Evolutionary conservation across 1,140 invertebrate species (phyloP).

Genomic region (Drosophila busckii): DNA sequence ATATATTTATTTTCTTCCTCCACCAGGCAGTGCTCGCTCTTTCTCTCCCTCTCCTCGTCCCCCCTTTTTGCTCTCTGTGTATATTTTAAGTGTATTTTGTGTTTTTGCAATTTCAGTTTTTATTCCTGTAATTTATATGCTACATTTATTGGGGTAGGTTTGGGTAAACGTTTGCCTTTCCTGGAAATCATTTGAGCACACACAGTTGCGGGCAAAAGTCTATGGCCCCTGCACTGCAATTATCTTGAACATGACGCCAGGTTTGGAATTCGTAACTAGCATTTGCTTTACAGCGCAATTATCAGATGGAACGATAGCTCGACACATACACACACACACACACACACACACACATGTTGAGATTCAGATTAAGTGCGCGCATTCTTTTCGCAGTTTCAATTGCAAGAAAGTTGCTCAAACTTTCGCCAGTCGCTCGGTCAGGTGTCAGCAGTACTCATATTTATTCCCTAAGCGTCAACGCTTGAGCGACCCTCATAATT

Average conservation of each 20-base stretch:
- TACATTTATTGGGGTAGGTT: slow-evolving; percentile 58
- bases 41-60: neutral
- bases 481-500: slow-evolving; percentile 55
- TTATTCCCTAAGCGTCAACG: neutral
- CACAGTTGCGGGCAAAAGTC: slow-evolving; percentile 24
- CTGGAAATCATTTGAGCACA: slow-evolving; percentile 39
- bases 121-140: slow-evolving; percentile 71
- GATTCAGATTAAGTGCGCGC: slow-evolving; percentile 2
- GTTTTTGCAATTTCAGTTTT: slow-evolving; percentile 72
- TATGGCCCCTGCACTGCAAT: slow-evolving; percentile 38
- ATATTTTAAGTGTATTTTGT: slow-evolving; percentile 68
- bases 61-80: neutral
- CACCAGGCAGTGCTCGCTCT: neutral
- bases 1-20: slow-evolving; percentile 7
- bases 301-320: slow-evolving; percentile 27
- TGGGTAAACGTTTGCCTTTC: slow-evolving; percentile 64
- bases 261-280: slow-evolving; percentile 18
- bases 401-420: neutral
- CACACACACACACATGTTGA: neutral
- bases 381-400: neutral
- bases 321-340: no score
- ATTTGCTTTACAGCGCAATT: slow-evolving; percentile 26
- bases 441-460: no score
- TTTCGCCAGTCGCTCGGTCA: no score
- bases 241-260: slow-evolving; percentile 31